Conservation (phyloP, 2,113 vertebrate species). For the Tinamus guttatus region DNA sequence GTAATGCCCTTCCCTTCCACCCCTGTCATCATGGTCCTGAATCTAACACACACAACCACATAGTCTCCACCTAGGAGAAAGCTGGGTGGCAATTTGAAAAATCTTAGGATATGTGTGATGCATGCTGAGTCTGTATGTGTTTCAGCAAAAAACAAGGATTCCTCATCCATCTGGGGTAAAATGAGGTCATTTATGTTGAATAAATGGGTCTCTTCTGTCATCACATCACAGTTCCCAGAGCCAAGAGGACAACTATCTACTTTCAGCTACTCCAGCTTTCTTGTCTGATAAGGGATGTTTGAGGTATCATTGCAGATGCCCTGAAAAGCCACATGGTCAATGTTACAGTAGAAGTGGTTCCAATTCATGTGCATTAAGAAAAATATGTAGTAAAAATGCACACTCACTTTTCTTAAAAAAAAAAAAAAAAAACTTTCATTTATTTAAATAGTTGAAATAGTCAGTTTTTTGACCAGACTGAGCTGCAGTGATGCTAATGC, state of each 20-base stretch:
- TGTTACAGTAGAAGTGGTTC: neutral
- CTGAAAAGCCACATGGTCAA: fast-evolving
- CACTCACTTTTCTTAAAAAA: too few species aligned
- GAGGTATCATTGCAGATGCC: too few species aligned
- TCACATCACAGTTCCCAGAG: fast-evolving
- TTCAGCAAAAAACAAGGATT: fast-evolving
- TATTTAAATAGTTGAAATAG: neutral
- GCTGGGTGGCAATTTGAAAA: neutral
- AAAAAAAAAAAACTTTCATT: too few species aligned
- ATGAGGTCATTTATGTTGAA: neutral
- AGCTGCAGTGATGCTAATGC: fast-evolving
- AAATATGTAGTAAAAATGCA: neutral
- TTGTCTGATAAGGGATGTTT: neutral
- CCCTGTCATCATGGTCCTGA: fast-evolving
- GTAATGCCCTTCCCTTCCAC: neutral
- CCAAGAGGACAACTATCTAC: neutral
- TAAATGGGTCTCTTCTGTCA: neutral
- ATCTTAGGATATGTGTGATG: fast-evolving
- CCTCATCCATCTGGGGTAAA: fast-evolving
- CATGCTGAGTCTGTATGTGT: fast-evolving
- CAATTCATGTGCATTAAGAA: neutral
- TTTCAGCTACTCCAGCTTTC: neutral
- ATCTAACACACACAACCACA: fast-evolving
- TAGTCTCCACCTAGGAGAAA: neutral
- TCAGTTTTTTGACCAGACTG: fast-evolving